Percentiles rank a stretch among this genome's conserved stretches.
Evolutionary conservation across 2,888 invertebrate species (phyloP).

Genomic region (Steinernema scapterisci): DNA sequence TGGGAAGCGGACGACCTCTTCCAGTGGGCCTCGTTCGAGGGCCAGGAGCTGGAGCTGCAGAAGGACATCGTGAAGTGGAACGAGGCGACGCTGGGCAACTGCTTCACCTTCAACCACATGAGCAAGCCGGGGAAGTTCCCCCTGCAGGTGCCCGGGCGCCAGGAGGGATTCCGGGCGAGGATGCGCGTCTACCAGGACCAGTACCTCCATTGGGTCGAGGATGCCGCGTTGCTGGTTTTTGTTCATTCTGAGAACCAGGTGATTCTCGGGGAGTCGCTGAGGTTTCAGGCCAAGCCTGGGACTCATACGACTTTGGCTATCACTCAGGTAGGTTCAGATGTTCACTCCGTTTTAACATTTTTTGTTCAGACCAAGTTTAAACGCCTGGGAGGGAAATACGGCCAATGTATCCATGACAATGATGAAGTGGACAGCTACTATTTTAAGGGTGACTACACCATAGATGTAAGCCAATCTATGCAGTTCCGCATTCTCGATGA

Average conservation of each 20-base stretch:
- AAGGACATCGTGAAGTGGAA: slow-evolving; percentile 34
- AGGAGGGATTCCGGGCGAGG: slow-evolving; percentile 38
- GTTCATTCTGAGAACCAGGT: slow-evolving; percentile 28
- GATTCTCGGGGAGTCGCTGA: slow-evolving; percentile 39
- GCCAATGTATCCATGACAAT: slow-evolving; percentile 37
- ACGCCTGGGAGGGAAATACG: slow-evolving; percentile 40
- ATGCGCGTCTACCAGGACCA: slow-evolving; percentile 39
- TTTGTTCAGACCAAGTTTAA: slow-evolving; percentile 31
- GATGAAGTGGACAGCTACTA: slow-evolving; percentile 42
- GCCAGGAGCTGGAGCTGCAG: slow-evolving; percentile 34
- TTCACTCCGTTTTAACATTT: not conserved
- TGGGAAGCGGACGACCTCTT: slow-evolving; percentile 42
- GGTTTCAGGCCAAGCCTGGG: slow-evolving; percentile 38
- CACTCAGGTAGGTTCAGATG: not conserved
- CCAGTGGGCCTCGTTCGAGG: slow-evolving; percentile 43
- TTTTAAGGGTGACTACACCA: slow-evolving; percentile 41
- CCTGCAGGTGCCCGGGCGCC: not conserved
- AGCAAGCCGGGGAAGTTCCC: not conserved
- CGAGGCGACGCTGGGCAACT: slow-evolving; percentile 46
- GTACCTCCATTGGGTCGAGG: slow-evolving; percentile 43
- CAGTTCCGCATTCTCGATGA: too few relatives aligned
- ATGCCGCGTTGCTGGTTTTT: slow-evolving; percentile 37
- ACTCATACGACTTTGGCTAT: slow-evolving; percentile 32
- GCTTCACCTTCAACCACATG: slow-evolving; percentile 48
- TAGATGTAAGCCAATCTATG: too few relatives aligned